Evolutionary conservation across 2,113 vertebrate genomes (phyloP), one percentile per base, ranked within the genome.

Genomic region (Zosterops hypoxanthus): DNA sequence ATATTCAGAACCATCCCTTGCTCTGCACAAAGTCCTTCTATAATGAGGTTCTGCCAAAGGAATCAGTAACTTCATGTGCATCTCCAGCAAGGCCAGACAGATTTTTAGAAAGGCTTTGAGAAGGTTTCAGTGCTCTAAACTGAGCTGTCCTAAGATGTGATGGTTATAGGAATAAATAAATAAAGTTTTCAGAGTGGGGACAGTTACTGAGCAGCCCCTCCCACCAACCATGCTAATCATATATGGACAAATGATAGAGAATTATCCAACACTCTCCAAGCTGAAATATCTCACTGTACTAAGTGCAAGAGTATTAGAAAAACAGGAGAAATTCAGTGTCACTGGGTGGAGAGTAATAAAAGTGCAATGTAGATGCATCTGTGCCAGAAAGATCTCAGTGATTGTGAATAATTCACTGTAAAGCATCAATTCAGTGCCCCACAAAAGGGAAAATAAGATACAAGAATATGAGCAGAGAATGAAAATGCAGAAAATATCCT

Each of bases 361-460:
- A 50, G 23, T 42, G 31, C 4, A 3, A 57, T 26, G n/a, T 20
- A 61, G 70, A 36, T 33, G 46, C 31, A 61, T n/a, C 71, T 65
- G 23, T 88, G 42, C 25, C 75, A 77, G 44, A 78, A 90, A 86
- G 50, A 80, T 70, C 59, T 70, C 47, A 33, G 33, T 77, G 82
- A 86, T 6, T 86, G 66, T 53, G 73, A 92, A 61, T 95, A 87
- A 87, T 85, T 94, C 57, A 59, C 82, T 61, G 42, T 39, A 86
- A 94, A 87, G 41, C 59, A 88, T 44, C 55, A 47, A 42, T 94
- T 90, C 85, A 80, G 25, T 50, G 50, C 47, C 60, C 42, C 70
- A 90, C 57, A 93, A 80, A 93, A 92, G 59, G 75, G 39, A 93
- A 94, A 92, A 90, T 69, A 94, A 86, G 63, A n/a, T 70, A 75